Evolutionary conservation across 2,113 vertebrate species (phyloP).

Genomic region (Trogon melanurus): DNA sequence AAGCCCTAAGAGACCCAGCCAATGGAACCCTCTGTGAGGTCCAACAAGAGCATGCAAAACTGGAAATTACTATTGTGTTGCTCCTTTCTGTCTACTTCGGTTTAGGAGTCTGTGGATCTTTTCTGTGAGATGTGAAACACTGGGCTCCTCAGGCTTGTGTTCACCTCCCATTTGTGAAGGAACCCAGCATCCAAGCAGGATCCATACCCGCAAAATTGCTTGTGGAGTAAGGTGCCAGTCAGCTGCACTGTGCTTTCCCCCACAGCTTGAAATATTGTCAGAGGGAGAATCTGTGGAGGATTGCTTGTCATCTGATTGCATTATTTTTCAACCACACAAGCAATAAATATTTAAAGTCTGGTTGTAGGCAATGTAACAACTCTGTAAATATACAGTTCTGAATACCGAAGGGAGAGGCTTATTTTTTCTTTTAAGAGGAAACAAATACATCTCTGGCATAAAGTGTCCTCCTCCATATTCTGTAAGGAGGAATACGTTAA

Average conservation of each 20-base stretch:
- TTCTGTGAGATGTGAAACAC: background rate
- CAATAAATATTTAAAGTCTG: slow-evolving; percentile 66
- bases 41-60: background rate
- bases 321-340: slow-evolving; percentile 49
- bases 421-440: slow-evolving; percentile 40
- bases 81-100: background rate
- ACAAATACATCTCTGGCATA: slow-evolving; percentile 18
- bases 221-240: background rate
- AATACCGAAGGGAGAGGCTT: slow-evolving; percentile 36
- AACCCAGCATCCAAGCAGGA: background rate
- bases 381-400: slow-evolving; percentile 13
- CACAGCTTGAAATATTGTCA: background rate
- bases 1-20: background rate
- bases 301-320: slow-evolving; percentile 34
- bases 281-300: slow-evolving; percentile 13
- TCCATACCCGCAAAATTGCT: background rate
- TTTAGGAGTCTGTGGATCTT: background rate
- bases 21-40: fast-evolving
- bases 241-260: background rate
- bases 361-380: slow-evolving; percentile 48
- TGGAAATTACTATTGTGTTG: background rate
- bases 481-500: slow-evolving; percentile 19
- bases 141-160: background rate
- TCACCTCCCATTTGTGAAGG: background rate
- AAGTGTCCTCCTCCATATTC: slow-evolving; percentile 12